Evolutionary conservation across 2,888 invertebrate species (phyloP).

Genomic region (Latrodectus elegans): DNA sequence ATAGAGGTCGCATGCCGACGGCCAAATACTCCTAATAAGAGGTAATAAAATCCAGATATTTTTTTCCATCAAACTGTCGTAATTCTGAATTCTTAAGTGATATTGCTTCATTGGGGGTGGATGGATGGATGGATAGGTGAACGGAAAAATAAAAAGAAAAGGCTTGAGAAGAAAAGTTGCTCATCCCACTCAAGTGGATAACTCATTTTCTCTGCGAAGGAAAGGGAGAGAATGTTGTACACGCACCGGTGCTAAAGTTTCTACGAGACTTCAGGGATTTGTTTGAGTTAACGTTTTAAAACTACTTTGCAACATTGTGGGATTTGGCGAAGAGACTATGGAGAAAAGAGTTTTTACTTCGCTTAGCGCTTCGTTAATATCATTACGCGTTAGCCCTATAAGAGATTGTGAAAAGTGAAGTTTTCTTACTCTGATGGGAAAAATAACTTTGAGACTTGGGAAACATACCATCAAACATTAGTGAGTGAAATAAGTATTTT

Average conservation of each 20-base stretch:
- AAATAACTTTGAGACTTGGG: not conserved
- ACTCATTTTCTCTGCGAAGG: constrained; percentile 1
- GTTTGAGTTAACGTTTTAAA: constrained; percentile 36
- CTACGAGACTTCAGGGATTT: constrained; percentile 14
- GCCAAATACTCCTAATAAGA: not conserved
- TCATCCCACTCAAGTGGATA: not conserved
- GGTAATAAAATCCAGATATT: not conserved
- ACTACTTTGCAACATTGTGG: constrained; percentile 17
- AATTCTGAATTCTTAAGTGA: constrained; percentile 6
- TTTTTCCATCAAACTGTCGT: not conserved
- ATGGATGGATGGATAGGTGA: not conserved
- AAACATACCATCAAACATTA: not conserved
- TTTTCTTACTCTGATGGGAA: not conserved
- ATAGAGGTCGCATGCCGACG: not conserved
- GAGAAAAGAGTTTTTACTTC: constrained; percentile 1
- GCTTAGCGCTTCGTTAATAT: constrained; percentile 15
- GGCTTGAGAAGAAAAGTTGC: not conserved
- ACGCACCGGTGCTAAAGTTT: not conserved
- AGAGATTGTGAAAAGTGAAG: not conserved
- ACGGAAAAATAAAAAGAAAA: not conserved
- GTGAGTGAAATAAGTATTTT: not conserved
- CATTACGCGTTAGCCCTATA: not conserved
- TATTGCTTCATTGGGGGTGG: constrained; percentile 6
- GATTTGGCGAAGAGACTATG: not conserved
- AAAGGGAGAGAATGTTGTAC: not conserved